A percentile compares a stretch with the other conserved stretches of the same genome.
Evolutionary conservation across 2,797 vertebrate genomes (phyloP).

Genomic region (Selene dorsalis): DNA sequence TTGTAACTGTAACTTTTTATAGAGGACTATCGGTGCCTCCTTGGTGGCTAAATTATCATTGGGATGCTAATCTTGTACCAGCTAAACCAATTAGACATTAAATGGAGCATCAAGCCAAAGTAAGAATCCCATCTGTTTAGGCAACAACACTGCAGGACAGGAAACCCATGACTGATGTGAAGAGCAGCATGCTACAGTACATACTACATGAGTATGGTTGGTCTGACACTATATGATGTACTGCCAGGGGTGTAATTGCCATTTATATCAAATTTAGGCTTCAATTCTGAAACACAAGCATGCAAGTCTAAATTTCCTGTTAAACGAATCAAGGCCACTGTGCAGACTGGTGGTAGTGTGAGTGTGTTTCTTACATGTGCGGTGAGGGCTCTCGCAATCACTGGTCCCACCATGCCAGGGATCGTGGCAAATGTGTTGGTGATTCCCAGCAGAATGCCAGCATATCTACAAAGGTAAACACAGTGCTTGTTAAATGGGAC

Average conservation of each 20-base stretch:
- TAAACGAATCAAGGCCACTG: not conserved
- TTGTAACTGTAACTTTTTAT: not conserved
- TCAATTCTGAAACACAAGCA: not conserved
- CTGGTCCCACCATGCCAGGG: conserved; percentile 96
- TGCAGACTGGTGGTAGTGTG: not conserved
- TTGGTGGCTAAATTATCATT: conserved; percentile 35
- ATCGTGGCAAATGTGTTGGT: conserved; percentile 99
- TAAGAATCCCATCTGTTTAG: conserved; percentile 25
- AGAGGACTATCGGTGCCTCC: conserved; percentile 20
- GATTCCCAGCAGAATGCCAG: conserved; percentile 96
- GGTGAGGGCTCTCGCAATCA: conserved; percentile 92
- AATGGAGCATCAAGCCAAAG: conserved; percentile 18
- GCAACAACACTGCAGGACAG: conserved; percentile 2
- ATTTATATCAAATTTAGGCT: not conserved
- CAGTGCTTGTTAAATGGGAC: not conserved
- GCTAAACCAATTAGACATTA: conserved; percentile 51
- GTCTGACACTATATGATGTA: not conserved
- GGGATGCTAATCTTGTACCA: conserved; percentile 34
- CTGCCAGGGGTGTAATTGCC: not conserved
- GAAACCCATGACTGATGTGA: not conserved
- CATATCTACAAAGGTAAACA: conserved; percentile 85
- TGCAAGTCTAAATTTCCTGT: not conserved
- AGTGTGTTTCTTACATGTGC: conserved; percentile 85
- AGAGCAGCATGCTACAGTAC: not conserved
- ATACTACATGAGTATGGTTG: not conserved